Evolutionary conservation across 2,113 vertebrate species (phyloP).

Genomic region (Oophaga pumilio): DNA sequence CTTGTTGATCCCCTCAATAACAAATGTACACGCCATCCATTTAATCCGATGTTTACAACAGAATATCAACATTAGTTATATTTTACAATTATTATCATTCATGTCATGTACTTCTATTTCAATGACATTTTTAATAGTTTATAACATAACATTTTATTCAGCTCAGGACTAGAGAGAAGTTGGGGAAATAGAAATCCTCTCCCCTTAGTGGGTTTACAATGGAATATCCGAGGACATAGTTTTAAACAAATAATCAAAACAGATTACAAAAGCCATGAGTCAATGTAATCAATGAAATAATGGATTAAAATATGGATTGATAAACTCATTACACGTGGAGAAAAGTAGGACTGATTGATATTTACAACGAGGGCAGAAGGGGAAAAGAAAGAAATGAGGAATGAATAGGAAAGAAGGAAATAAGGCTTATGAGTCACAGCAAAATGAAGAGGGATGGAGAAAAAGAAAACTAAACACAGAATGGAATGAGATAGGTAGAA

Average conservation of each 20-base stretch:
- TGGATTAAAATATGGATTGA: not conserved
- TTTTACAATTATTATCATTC: not conserved
- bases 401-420: no score
- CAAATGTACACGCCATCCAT: not conserved
- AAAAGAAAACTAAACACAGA: no score
- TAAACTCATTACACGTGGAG: not conserved
- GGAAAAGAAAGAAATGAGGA: no score
- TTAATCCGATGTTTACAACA: not conserved
- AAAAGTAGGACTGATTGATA: not conserved
- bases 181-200: not conserved
- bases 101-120: not conserved
- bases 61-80: not conserved
- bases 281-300: not conserved
- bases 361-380: no score
- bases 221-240: not conserved
- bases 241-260: not conserved
- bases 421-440: not conserved
- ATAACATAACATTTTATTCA: not conserved
- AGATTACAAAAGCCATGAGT: not conserved
- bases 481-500: no score
- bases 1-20: constrained; percentile 14
- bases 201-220: not conserved
- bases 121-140: not conserved
- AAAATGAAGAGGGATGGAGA: not conserved
- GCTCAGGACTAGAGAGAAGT: not conserved